Evolutionary conservation across 2,113 vertebrate genomes (phyloP), one percentile per base, ranked within the genome.

Genomic region (Xiphophorus maculatus): DNA sequence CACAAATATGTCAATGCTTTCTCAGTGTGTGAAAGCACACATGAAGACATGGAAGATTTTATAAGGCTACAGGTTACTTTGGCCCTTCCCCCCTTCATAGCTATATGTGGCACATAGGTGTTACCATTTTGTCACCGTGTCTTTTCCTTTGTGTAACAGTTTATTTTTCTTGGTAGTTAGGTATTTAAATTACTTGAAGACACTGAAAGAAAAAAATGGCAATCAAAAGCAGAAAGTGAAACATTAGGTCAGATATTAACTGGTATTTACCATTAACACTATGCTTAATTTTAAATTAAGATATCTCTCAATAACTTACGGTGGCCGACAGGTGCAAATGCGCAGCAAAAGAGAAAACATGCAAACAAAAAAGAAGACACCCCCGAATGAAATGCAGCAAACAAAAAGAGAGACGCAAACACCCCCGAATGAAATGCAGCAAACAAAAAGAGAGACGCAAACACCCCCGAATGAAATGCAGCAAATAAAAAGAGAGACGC

Each of bases 1-100:
- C 22, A 3, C 61, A 51, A 63, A 58, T 48, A 54, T 63, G 69
- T 85, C 79, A 60, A 65, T 40, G 58, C 19, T 1, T 0, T 27
- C 15, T 19, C 4, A 19, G 15, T 69, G 15, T 76, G 27, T 73
- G 32, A 51, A 3, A 28, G 54, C n/a, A 37, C n/a, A 61, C 8
- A 29, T 13, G 12, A 71, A 67, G 33, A 68, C 61, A 71, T 62
- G 9, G 15, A 80, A 60, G 15, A 61, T 17, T 35, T 14, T 32
- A n/a, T 48, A 58, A 58, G 22, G 22, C 51, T 25, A 0, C 12
- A 35, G 13, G 15, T 33, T 25, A 33, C 12, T 30, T 17, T 25
- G 19, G 12, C 42, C n/a, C 66, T 44, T 3, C 51, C 22, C 51
- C 25, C n/a, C 22, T n/a, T 58, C 25, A 58, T n/a, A 10, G 8